phyloP scores from a whole-genome alignment of 2,888 invertebrate genomes.

The Aspidiotus rigidus region DNA sequence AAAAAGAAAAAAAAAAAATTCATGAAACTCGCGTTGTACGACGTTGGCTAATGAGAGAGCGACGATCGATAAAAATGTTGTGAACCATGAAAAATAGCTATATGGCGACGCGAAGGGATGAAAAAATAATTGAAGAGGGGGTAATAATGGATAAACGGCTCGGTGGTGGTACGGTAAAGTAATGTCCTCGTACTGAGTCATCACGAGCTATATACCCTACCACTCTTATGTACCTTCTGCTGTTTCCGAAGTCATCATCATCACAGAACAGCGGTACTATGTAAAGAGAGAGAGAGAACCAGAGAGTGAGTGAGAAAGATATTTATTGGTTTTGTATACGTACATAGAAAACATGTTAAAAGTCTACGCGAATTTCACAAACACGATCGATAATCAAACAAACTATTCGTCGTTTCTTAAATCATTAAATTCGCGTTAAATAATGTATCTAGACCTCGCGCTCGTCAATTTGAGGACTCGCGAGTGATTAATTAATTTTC shows the following conservation, averaged over 20 bases:
- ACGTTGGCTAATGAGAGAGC: conserved; percentile 22
- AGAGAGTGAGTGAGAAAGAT: neutral
- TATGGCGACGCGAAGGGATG: conserved; percentile 6
- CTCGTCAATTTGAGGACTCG: too few relatives aligned
- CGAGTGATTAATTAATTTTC: too few relatives aligned
- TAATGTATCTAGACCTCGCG: too few relatives aligned
- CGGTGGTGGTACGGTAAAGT: conserved; percentile 29
- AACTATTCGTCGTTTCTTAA: too few relatives aligned
- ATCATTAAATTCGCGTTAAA: too few relatives aligned
- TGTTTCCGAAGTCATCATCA: conserved; percentile 20
- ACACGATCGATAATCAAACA: too few relatives aligned
- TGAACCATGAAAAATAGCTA: conserved; percentile 29
- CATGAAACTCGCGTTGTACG: conserved; percentile 10
- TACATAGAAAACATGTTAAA: too few relatives aligned
- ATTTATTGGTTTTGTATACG: too few relatives aligned
- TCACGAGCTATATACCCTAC: neutral
- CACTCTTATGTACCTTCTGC: conserved; percentile 30
- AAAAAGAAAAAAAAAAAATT: neutral
- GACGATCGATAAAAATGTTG: conserved; percentile 31
- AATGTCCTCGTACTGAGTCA: conserved; percentile 31
- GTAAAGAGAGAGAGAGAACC: neutral
- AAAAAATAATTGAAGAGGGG: conserved; percentile 29
- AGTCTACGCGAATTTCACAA: too few relatives aligned
- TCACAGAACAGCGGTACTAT: neutral
- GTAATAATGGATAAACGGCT: conserved; percentile 30